These are phyloP conservation scores for Dicerorhinus sumatrensis DNA, from an alignment of 2,113 vertebrate species.

Conservation along the genomic window DNA sequence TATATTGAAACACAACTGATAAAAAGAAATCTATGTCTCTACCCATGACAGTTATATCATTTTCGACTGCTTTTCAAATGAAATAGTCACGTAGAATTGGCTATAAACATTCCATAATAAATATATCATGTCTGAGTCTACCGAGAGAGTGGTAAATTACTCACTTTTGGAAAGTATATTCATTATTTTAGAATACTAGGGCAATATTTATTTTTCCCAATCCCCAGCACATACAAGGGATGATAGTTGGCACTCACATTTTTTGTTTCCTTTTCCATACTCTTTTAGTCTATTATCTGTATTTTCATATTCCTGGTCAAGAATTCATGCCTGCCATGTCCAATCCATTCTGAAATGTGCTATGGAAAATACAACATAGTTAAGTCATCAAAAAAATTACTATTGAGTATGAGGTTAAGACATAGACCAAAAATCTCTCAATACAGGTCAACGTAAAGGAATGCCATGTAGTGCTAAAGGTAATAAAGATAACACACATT, in stretches of 20 bases:
- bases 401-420: not conserved
- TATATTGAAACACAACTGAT: not conserved
- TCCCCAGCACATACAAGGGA: not conserved
- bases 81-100: not conserved
- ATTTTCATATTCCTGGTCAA: conserved; percentile 18
- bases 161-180: not conserved
- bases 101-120: not conserved
- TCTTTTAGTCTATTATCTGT: not conserved
- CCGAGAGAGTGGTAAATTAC: not conserved
- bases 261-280: not conserved
- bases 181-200: not conserved
- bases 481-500: not conserved
- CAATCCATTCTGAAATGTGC: not conserved
- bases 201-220: not conserved
- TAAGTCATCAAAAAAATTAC: not conserved
- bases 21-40: not conserved
- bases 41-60: not conserved
- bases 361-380: not conserved
- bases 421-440: not conserved
- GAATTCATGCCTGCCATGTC: not conserved
- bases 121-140: not conserved
- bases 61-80: not conserved
- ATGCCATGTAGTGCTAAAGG: not conserved
- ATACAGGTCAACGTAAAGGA: not conserved
- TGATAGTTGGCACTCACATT: not conserved